A percentile compares a stretch with the other conserved stretches of the same genome.
Conservation (phyloP, 2,797 vertebrate species). For the Pangasius mekongensis region DNA sequence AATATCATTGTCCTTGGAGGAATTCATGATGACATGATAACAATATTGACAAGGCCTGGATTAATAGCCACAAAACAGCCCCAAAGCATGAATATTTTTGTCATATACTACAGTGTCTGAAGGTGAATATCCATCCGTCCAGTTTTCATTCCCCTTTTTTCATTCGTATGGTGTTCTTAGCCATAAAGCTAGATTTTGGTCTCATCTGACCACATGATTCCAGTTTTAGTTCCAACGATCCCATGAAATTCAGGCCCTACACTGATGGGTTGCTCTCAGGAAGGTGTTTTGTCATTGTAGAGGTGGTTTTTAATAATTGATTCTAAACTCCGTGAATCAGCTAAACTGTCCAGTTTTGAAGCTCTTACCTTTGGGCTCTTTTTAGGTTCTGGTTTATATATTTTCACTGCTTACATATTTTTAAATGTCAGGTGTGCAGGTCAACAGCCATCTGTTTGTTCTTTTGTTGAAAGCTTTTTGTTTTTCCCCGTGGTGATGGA, state of each 20-base stretch:
- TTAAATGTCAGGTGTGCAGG: not conserved
- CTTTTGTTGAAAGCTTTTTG: not conserved
- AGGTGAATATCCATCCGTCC: not conserved
- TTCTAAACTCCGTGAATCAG: not conserved
- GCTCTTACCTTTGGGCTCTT: not conserved
- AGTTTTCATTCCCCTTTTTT: not conserved
- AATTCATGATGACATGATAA: not conserved
- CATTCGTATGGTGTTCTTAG: not conserved
- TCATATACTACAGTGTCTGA: not conserved
- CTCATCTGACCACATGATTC: not conserved
- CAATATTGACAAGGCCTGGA: not conserved
- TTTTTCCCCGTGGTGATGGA: not conserved
- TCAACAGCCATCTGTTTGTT: not conserved
- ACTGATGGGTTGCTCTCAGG: not conserved
- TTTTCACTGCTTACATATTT: not conserved
- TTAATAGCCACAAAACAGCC: not conserved
- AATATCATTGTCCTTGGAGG: not conserved
- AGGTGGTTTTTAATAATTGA: not conserved
- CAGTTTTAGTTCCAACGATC: not conserved
- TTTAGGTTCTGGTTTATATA: constrained; percentile 4
- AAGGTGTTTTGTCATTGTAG: not conserved
- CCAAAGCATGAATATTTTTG: not conserved
- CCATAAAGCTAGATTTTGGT: not conserved
- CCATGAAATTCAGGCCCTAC: not conserved
- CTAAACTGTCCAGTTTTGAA: not conserved